Percentiles rank a stretch among this genome's conserved stretches.
Evolutionary conservation across 2,113 vertebrate species (phyloP).

Genomic region (Sylvietta virens): DNA sequence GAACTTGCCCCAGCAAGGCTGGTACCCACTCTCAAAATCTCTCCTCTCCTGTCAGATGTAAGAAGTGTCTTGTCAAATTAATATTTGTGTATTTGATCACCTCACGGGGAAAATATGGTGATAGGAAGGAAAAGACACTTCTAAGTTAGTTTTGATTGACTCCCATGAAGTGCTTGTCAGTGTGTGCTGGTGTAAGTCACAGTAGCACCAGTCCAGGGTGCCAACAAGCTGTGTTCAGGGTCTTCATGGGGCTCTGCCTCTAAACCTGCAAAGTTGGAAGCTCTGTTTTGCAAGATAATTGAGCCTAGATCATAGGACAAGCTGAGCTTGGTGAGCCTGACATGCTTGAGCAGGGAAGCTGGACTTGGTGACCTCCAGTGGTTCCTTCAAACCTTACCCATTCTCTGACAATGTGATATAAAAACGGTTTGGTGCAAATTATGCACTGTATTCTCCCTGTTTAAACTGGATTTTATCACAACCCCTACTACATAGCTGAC

Average conservation of each 20-base stretch:
- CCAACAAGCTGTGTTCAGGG: not conserved
- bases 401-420: not conserved
- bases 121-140: not conserved
- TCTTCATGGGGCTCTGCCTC: not conserved
- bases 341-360: not conserved
- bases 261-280: not conserved
- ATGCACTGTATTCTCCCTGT: not conserved
- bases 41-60: not conserved
- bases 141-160: not conserved
- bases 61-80: not conserved
- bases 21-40: not conserved
- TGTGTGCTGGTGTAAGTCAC: accelerated
- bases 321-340: not conserved
- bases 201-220: not conserved
- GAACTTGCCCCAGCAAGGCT: not conserved
- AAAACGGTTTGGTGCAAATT: not conserved
- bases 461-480: not conserved
- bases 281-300: not conserved
- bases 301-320: not conserved
- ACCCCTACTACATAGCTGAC: not conserved
- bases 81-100: not conserved
- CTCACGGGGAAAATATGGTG: not conserved
- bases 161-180: not conserved
- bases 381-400: not conserved
- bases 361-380: not conserved